Evolutionary conservation across 1,140 invertebrate genomes (phyloP).

Genomic region (Zophobas atratus): DNA sequence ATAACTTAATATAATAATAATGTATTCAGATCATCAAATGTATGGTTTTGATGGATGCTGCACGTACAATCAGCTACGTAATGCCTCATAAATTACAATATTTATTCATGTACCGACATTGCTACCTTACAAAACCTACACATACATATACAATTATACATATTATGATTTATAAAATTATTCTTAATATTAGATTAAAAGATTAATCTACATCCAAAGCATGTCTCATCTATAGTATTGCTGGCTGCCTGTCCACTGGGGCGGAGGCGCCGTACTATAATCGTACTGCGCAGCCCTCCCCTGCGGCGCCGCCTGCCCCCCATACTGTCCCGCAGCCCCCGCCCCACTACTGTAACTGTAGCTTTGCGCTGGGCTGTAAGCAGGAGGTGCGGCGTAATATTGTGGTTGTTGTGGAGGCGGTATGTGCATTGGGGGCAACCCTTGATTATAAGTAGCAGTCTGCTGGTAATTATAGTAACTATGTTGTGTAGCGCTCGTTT

Average conservation of each 20-base stretch:
- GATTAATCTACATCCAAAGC: too few species aligned
- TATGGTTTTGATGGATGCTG: neutral
- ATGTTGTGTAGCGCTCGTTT: slow-evolving; percentile 57
- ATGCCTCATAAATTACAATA: neutral
- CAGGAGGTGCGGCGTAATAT: slow-evolving; percentile 63
- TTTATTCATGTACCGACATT: slow-evolving; percentile 3
- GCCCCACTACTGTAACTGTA: slow-evolving; percentile 56
- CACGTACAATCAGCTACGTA: neutral
- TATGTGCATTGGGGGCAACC: slow-evolving; percentile 64
- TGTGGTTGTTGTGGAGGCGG: slow-evolving; percentile 64
- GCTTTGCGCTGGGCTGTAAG: slow-evolving; percentile 61
- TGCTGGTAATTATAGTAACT: slow-evolving; percentile 65
- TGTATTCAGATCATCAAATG: neutral
- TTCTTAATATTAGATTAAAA: slow-evolving; percentile 3
- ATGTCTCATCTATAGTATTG: slow-evolving; percentile 64
- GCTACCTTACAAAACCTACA: slow-evolving; percentile 20
- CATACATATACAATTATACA: neutral
- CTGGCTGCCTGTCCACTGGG: slow-evolving; percentile 65
- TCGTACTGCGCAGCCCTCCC: slow-evolving; percentile 63
- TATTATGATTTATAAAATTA: slow-evolving; percentile 9
- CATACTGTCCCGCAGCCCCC: slow-evolving; percentile 58
- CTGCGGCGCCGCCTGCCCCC: slow-evolving; percentile 52
- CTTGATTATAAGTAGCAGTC: slow-evolving; percentile 61
- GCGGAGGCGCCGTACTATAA: slow-evolving; percentile 63
- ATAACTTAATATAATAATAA: too few species aligned